A percentile compares a stretch with the other conserved stretches of the same genome.
These are phyloP conservation scores for Pyxicephalus adspersus DNA, from an alignment of 2,113 vertebrate genomes.

Conservation along the genomic window DNA sequence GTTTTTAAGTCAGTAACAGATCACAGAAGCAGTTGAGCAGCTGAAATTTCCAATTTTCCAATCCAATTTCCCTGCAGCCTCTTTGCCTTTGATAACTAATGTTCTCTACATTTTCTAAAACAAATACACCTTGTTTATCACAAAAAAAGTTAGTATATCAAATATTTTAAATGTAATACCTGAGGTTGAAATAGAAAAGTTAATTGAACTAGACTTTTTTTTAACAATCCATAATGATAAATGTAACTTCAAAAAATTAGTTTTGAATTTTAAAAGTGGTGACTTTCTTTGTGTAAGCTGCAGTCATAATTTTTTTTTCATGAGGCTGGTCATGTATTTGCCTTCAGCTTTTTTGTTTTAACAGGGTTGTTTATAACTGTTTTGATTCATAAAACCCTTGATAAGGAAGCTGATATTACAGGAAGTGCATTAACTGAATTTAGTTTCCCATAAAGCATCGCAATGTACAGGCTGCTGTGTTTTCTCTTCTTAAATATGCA, in stretches of 20 bases:
- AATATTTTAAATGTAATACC: slow-evolving; percentile 17
- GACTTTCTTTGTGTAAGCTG: too few species aligned
- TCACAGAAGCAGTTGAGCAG: neutral
- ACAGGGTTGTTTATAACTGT: slow-evolving; percentile 5
- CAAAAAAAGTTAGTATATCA: slow-evolving; percentile 12
- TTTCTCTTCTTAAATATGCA: slow-evolving; percentile 36
- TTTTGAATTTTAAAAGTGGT: slow-evolving; percentile 5
- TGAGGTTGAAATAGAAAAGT: slow-evolving; percentile 1
- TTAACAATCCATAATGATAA: neutral
- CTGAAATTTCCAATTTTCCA: slow-evolving; percentile 9
- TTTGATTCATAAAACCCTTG: slow-evolving; percentile 16
- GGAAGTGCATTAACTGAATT: slow-evolving; percentile 43
- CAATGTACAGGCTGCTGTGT: slow-evolving; percentile 19
- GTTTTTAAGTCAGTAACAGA: neutral
- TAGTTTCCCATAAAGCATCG: slow-evolving; percentile 23
- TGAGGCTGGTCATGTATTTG: neutral
- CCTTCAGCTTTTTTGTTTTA: neutral
- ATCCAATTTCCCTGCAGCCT: slow-evolving; percentile 18
- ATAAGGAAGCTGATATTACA: neutral
- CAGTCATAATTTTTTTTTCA: neutral
- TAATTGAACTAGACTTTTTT: slow-evolving; percentile 24
- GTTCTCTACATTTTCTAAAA: slow-evolving; percentile 21
- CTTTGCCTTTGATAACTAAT: slow-evolving; percentile 21
- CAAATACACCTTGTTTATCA: slow-evolving; percentile 28
- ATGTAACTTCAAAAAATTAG: slow-evolving; percentile 2